Evolutionary conservation across 2,797 vertebrate genomes (phyloP), one percentile per base, ranked within the genome.

Genomic region (Malacoctenus gilli): DNA sequence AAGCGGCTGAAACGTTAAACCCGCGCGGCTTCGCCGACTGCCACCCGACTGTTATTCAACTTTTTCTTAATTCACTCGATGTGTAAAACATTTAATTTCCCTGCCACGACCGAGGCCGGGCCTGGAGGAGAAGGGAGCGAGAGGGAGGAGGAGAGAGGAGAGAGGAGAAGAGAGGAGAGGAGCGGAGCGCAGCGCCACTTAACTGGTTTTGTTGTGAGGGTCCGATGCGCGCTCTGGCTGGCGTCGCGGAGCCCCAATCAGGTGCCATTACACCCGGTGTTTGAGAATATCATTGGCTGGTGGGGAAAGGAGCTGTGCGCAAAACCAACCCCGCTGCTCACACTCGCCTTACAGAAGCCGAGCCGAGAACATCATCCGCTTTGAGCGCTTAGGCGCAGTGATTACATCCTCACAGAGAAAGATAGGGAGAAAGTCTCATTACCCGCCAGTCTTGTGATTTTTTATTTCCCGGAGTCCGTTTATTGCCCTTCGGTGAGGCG

Each of bases 311-410:
- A 87, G 89, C 92, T 94, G 94, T 93, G 95, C 93, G 93, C 94
- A 97, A 97, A 97, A 96, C 85, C 94, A 91, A 77, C 84, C 90
- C 86, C 75, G 68, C 87, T 73, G 91, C 49, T 90, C 89, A 87
- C 93, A 94, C 90, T 92, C 89, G 57, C 88, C 85, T 92, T 91
- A 92, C 94, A 95, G 95, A 93, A 94, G 91, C 90, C 87, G 90
- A 94, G 90, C 92, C 89, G 94, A 90, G 79, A 88, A 82, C 93
- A 94, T 84, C 93, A 43, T 84, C 79, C 88, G 74, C 88, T 89
- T 84, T 40, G 80, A 85, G 85, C 85, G 80, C 78, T 70, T 75
- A 83, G 81, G 59, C 79, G 5, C 83, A 89, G 63, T 75, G 83
- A 84, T 78, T 83, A 67, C 67, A 88, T 73, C 59, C 75, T 77